phyloP scores from a whole-genome alignment of 2,113 vertebrate species.

The Neopipo cinnamomea region DNA sequence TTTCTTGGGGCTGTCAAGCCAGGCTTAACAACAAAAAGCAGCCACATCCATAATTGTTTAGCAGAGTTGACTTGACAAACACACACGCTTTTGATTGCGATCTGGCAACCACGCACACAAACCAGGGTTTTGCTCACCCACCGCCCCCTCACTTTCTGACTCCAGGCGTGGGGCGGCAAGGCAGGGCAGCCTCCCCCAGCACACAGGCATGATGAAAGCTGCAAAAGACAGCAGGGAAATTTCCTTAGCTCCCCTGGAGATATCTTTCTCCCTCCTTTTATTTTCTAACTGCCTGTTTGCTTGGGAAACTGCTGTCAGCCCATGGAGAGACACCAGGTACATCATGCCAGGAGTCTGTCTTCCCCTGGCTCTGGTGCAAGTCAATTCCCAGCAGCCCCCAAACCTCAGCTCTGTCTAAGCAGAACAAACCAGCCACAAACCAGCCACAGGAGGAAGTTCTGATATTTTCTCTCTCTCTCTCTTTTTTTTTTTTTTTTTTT shows the following conservation, averaged over 20 bases:
- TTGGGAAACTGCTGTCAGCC: background rate
- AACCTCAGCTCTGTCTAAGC: background rate
- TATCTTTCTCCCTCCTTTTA: background rate
- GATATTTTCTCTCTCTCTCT: background rate
- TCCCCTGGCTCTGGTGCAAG: background rate
- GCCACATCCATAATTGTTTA: background rate
- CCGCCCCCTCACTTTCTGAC: slow-evolving; percentile 17
- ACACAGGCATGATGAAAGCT: background rate
- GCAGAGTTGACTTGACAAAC: background rate
- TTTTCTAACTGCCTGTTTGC: background rate
- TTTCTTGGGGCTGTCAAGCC: background rate
- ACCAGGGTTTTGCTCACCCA: background rate
- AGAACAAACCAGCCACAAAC: background rate
- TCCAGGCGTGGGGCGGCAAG: background rate
- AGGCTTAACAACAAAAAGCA: background rate
- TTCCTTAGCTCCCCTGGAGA: background rate
- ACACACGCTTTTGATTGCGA: background rate
- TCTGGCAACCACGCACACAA: background rate
- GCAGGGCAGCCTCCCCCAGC: background rate
- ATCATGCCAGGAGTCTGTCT: background rate
- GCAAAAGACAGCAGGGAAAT: background rate
- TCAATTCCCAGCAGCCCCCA: background rate
- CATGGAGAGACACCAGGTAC: background rate
- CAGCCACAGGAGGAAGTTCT: background rate
- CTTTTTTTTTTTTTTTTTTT: background rate